Conservation (phyloP, 2,797 vertebrate genomes). For the Pangasius macronema region DNA sequence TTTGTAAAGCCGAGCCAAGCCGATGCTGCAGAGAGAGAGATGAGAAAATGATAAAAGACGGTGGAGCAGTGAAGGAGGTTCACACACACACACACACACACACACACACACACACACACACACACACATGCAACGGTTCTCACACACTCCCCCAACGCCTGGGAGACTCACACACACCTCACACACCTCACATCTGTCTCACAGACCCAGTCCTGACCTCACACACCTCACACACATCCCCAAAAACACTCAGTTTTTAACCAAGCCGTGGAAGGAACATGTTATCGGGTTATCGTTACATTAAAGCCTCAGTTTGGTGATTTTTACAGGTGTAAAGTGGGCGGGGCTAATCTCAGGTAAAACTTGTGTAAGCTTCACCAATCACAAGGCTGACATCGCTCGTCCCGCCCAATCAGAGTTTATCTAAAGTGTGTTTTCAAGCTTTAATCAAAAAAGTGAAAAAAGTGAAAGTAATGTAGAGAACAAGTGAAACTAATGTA, state of each 20-base stretch:
- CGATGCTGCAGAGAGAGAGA: slow-evolving; percentile 62
- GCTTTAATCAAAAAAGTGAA: not conserved
- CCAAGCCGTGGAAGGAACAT: not conserved
- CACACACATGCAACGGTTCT: slow-evolving; percentile 65
- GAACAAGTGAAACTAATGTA: not conserved
- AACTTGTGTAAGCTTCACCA: not conserved
- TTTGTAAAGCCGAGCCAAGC: slow-evolving; percentile 63
- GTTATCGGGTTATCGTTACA: not conserved
- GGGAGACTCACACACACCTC: slow-evolving; percentile 50
- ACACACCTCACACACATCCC: slow-evolving; percentile 59
- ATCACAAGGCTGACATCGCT: not conserved
- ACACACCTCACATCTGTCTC: slow-evolving; percentile 76
- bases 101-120: slow-evolving; percentile 44
- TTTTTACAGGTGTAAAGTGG: not conserved
- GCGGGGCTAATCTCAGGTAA: not conserved
- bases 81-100: slow-evolving; percentile 58
- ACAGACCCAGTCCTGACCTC: slow-evolving; percentile 73
- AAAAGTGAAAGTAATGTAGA: not conserved
- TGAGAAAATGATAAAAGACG: slow-evolving; percentile 53
- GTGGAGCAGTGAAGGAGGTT: slow-evolving; percentile 4
- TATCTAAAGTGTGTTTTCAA: not conserved
- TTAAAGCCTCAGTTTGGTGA: no score
- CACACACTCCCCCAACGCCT: slow-evolving; percentile 66
- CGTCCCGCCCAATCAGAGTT: not conserved
- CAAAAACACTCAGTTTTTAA: not conserved